Percentiles rank a stretch among this genome's conserved stretches.
phyloP scores from a whole-genome alignment of 1,140 invertebrate species.

The Trinorchestia longiramus region DNA sequence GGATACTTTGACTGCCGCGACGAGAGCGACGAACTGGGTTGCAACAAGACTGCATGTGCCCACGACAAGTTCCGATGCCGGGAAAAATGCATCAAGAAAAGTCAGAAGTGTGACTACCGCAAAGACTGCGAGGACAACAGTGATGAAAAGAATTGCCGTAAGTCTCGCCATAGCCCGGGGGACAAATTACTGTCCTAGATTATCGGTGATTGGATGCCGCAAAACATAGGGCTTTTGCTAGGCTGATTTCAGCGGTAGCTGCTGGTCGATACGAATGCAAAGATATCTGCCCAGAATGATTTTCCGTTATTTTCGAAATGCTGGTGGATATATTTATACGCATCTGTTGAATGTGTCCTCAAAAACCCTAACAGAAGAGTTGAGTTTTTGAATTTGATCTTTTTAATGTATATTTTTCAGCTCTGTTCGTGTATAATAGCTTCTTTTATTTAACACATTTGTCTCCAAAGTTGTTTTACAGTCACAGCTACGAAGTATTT shows the following conservation, averaged over 20 bases:
- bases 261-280: background rate
- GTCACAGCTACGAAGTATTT: too few relatives aligned
- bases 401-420: background rate
- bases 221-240: background rate
- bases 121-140: conserved; percentile 91
- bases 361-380: background rate
- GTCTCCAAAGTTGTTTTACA: too few relatives aligned
- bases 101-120: conserved; percentile 87
- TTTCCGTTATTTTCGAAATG: background rate
- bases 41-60: conserved; percentile 70
- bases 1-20: conserved; percentile 90
- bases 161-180: conserved; percentile 70
- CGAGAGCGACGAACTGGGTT: conserved; percentile 86
- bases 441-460: background rate
- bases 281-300: background rate
- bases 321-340: background rate
- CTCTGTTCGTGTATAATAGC: background rate
- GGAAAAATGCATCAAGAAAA: conserved; percentile 84
- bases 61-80: conserved; percentile 90
- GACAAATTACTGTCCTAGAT: conserved; percentile 10
- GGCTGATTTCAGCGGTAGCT: background rate
- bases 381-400: background rate
- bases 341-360: background rate
- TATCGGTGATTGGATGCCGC: background rate
- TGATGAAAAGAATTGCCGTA: conserved; percentile 88